A percentile compares a stretch with the other conserved stretches of the same genome.
Evolutionary conservation across 2,113 vertebrate species (phyloP).

Genomic region (Myotis brandtii): DNA sequence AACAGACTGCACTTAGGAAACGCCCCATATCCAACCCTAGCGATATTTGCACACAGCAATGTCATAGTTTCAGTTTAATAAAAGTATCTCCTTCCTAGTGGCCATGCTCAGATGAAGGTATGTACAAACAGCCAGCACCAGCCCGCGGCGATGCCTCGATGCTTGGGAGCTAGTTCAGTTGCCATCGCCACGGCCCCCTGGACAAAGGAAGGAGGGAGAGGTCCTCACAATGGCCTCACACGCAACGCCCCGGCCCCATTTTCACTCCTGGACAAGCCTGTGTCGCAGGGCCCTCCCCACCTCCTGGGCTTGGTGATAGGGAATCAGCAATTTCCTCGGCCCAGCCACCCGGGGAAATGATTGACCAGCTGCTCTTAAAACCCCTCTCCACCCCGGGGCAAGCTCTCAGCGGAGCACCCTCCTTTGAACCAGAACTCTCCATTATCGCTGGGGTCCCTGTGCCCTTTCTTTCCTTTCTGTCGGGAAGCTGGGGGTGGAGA

Average conservation of each 20-base stretch:
- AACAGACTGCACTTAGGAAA: not conserved
- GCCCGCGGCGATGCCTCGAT: rapidly evolving
- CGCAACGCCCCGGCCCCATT: not conserved
- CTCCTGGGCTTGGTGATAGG: conserved; percentile 32
- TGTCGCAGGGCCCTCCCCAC: not conserved
- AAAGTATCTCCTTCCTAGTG: not conserved
- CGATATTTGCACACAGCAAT: not conserved
- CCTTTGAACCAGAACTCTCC: conserved; percentile 49
- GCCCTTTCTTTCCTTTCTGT: not conserved
- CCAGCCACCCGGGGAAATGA: not conserved
- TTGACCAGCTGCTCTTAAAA: not conserved
- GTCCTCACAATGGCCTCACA: rapidly evolving
- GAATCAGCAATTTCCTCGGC: conserved; percentile 64
- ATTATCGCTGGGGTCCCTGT: not conserved
- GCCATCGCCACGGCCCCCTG: rapidly evolving
- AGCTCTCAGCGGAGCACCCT: not conserved
- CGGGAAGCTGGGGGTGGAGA: not conserved
- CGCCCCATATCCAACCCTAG: not conserved
- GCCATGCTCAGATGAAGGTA: not conserved
- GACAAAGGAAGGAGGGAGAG: not conserved
- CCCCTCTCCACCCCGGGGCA: not conserved
- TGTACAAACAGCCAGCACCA: rapidly evolving
- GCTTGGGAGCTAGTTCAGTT: rapidly evolving
- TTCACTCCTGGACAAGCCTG: not conserved
- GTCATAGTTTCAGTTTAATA: not conserved